These are phyloP conservation scores for Poeciliopsis infans DNA, from an alignment of 2,797 vertebrate genomes.

Conservation along the genomic window DNA sequence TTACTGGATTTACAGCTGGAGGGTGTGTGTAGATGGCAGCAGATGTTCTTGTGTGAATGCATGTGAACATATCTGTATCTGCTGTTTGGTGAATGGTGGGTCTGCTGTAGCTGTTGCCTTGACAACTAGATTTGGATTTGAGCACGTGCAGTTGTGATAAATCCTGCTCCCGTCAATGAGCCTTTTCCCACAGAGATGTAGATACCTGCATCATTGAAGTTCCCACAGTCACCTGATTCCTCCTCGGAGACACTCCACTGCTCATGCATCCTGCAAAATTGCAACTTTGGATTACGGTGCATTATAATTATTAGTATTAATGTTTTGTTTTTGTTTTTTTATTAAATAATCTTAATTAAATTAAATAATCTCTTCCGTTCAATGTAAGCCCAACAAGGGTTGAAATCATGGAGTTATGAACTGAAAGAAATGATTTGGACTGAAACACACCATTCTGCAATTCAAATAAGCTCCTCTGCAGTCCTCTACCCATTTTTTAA, in stretches of 20 bases:
- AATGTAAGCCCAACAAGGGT: neutral
- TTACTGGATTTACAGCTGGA: constrained; percentile 50
- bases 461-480: constrained; percentile 44
- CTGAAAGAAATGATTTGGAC: neutral
- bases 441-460: no score
- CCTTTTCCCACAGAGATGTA: constrained; percentile 29
- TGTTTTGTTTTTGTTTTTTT: neutral
- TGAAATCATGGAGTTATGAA: neutral
- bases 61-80: constrained; percentile 8
- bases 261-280: constrained; percentile 14
- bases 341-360: no score
- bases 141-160: constrained; percentile 62
- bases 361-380: neutral
- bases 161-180: constrained; percentile 36
- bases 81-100: neutral
- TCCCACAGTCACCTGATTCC: constrained; percentile 6
- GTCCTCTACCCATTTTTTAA: no score
- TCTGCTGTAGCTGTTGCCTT: constrained; percentile 73
- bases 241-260: constrained; percentile 14
- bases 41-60: constrained; percentile 8
- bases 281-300: neutral
- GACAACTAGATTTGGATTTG: constrained; percentile 65
- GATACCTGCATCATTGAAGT: constrained; percentile 18
- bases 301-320: neutral
- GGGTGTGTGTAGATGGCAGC: constrained; percentile 41